phyloP scores from a whole-genome alignment of 1,140 invertebrate genomes.

The Drosophila lacteicornis region DNA sequence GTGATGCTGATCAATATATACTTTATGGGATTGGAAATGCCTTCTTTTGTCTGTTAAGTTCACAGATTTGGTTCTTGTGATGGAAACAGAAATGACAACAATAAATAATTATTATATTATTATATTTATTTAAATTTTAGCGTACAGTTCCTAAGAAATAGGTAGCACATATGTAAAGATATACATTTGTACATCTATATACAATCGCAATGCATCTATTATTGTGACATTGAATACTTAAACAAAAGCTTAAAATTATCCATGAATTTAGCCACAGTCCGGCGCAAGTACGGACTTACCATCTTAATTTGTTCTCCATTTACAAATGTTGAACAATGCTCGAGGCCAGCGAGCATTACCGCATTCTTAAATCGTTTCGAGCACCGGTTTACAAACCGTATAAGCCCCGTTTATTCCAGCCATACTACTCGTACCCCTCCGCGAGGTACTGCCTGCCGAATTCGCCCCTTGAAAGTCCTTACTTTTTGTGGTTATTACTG shows the following conservation, averaged over 20 bases:
- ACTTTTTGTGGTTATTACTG: slow-evolving; percentile 78
- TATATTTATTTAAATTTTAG: too few relatives aligned
- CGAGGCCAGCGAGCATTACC: slow-evolving; percentile 24
- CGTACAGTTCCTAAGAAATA: too few relatives aligned
- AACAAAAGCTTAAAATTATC: neutral
- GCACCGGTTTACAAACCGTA: slow-evolving; percentile 47
- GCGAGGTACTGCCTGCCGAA: neutral
- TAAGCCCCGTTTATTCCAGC: slow-evolving; percentile 38
- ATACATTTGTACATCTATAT: too few relatives aligned
- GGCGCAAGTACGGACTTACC: neutral
- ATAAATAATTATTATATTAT: too few relatives aligned
- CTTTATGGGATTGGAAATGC: too few relatives aligned
- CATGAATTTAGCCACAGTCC: neutral
- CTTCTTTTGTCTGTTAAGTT: too few relatives aligned
- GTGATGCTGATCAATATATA: too few relatives aligned
- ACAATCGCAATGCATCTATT: too few relatives aligned
- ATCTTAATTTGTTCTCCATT: slow-evolving; percentile 41
- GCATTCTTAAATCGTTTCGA: slow-evolving; percentile 41
- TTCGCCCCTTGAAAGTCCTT: slow-evolving; percentile 28
- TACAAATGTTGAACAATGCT: slow-evolving; percentile 45
- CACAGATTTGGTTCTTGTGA: too few relatives aligned
- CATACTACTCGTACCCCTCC: slow-evolving; percentile 4
- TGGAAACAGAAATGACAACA: too few relatives aligned
- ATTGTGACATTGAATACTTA: neutral
- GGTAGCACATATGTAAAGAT: too few relatives aligned